Conservation (phyloP, 2,888 invertebrate species). For the Eupithecia vulgata region DNA sequence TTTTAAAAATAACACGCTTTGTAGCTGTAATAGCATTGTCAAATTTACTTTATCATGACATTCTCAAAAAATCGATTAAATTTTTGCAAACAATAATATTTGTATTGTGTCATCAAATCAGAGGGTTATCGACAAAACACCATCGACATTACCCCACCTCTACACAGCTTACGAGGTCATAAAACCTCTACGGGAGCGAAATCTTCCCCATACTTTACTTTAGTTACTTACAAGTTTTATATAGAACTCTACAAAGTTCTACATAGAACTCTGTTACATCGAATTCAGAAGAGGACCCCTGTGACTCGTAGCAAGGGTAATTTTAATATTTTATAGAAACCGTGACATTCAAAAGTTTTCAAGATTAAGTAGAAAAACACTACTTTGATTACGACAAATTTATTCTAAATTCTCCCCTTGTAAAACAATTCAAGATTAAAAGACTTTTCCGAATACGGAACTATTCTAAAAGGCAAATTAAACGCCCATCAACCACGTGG, state of each 20-base stretch:
- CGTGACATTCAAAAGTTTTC: constrained; percentile 8
- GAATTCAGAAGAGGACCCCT: constrained; percentile 45
- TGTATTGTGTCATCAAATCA: not conserved
- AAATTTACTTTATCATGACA: not conserved
- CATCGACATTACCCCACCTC: constrained; percentile 48
- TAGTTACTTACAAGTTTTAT: constrained; percentile 58
- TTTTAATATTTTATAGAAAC: constrained; percentile 17
- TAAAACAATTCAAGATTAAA: not conserved
- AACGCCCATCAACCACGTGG: not conserved
- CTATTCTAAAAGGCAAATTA: not conserved
- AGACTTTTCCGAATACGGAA: not conserved
- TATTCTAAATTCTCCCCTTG: too few relatives aligned
- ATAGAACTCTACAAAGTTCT: constrained; percentile 48
- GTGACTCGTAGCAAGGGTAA: constrained; percentile 39
- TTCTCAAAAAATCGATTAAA: not conserved
- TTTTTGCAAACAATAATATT: not conserved
- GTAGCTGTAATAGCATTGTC: too few relatives aligned
- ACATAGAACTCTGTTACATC: constrained; percentile 28
- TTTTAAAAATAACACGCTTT: too few relatives aligned
- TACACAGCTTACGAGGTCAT: constrained; percentile 46
- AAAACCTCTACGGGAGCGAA: constrained; percentile 52
- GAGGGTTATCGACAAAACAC: constrained; percentile 38
- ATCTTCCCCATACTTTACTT: constrained; percentile 55
- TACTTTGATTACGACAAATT: too few relatives aligned
- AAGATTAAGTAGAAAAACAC: too few relatives aligned